Base-by-base conservation (phyloP, 1,140 invertebrate genomes). In the Hypsibius dujardini region DNA sequence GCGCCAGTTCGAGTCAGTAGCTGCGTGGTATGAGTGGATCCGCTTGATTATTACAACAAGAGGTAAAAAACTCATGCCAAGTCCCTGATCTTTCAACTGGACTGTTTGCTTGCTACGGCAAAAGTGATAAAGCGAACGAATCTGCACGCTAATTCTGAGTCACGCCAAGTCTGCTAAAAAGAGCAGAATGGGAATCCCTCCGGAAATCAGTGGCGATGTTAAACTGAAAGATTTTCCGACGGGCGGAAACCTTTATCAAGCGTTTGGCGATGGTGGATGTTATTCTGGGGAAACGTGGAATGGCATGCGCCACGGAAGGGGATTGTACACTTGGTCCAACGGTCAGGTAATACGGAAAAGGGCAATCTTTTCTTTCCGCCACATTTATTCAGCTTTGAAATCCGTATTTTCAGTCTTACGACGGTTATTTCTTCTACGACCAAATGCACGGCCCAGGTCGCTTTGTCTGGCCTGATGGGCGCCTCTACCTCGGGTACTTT, bases 381-480 rank as follows among this genome's bases (percentile, higher is more conserved):
- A n/a, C n/a, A 56, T 56, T 56, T 56, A n/a, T n/a, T n/a, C 50
- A 7, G 50, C n/a, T 56, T 56, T 7, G 50, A n/a, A 7, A 56
- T 56, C 7, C 7, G 7, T n/a, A 56, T 7, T 56, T 56, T 7
- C 50, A 56, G 50, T 7, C n/a, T n/a, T 56, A 12, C n/a, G 50
- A 56, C 50, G 50, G 50, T n/a, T 56, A 56, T n/a, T 56, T 56
- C 50, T 56, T 12, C 50, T 56, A 56, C n/a, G 50, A 56, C 50
- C n/a, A 12, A n/a, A 56, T 56, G 50, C 50, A 56, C 50, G 50
- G 50, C 50, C 7, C 50, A 56, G 50, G 50, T 12, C 50, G n/a
- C 7, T 56, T 12, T 0, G 7, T 7, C 7, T 56, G 50, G 50
- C n/a, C 50, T 12, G 50, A 56, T 56, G 50, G 50, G n/a, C 50